Evolutionary conservation across 2,113 vertebrate genomes (phyloP).

Genomic region (Orcinus orca): DNA sequence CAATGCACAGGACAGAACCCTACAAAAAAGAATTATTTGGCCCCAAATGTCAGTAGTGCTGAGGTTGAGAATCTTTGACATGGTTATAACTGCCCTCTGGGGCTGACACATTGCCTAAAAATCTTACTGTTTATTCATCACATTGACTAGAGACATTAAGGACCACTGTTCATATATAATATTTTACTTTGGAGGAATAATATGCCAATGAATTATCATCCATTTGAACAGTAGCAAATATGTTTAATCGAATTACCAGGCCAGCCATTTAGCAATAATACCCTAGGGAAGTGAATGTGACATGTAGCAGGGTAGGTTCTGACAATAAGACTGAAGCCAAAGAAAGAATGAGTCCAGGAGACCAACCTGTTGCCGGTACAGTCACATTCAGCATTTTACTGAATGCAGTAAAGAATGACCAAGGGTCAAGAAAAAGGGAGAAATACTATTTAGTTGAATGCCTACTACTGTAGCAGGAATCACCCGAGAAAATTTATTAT

Average conservation of each 20-base stretch:
- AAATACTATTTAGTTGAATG: not conserved
- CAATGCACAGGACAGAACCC: not conserved
- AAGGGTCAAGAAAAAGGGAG: not conserved
- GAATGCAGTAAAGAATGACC: not conserved
- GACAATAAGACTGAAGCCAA: not conserved
- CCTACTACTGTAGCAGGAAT: not conserved
- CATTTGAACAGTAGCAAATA: not conserved
- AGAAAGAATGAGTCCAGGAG: not conserved
- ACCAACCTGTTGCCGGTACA: not conserved
- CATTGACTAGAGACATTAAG: not conserved
- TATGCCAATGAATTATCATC: not conserved
- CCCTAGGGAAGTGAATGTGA: not conserved
- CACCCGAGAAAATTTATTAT: not conserved
- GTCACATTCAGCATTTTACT: not conserved
- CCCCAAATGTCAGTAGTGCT: not conserved
- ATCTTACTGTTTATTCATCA: not conserved
- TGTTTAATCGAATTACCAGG: not conserved
- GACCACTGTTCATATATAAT: not conserved
- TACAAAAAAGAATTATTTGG: not conserved
- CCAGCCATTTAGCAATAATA: not conserved
- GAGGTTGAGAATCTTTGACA: not conserved
- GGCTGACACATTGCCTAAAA: not conserved
- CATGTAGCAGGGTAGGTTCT: not conserved
- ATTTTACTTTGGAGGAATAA: conserved; percentile 31
- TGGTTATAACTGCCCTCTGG: not conserved